These are phyloP conservation scores for Ornithoptera priamus DNA, from an alignment of 2,888 invertebrate species.

Conservation along the genomic window DNA sequence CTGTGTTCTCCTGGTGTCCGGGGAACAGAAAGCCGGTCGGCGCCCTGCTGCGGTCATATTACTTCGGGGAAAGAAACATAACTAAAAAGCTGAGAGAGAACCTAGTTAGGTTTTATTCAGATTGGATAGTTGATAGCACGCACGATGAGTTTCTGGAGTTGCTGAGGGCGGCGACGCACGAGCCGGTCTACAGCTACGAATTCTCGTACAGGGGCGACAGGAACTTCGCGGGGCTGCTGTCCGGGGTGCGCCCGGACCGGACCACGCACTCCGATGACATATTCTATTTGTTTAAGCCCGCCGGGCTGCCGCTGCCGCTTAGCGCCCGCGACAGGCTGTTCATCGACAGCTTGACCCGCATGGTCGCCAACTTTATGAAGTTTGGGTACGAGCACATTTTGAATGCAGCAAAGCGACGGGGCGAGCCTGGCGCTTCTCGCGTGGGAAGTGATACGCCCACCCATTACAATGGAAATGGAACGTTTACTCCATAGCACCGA, in stretches of 20 bases:
- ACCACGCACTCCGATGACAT: conserved; percentile 67
- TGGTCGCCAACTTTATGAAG: conserved; percentile 70
- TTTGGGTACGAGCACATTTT: conserved; percentile 46
- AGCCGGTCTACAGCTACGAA: conserved; percentile 61
- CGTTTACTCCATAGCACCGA: no score
- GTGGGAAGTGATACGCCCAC: no score
- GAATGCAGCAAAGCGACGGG: background rate
- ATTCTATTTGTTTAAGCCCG: conserved; percentile 69
- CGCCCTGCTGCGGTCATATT: conserved; percentile 51
- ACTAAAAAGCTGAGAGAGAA: conserved; percentile 42
- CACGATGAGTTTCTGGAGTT: conserved; percentile 54
- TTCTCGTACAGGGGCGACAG: conserved; percentile 63
- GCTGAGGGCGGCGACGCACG: conserved; percentile 48
- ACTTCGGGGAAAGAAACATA: conserved; percentile 52
- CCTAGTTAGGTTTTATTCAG: conserved; percentile 57
- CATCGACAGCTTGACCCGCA: conserved; percentile 57
- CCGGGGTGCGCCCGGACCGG: conserved; percentile 45
- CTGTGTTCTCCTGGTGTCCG: conserved; percentile 62
- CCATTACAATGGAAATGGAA: no score
- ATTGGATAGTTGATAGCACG: conserved; percentile 60
- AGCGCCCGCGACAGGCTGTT: conserved; percentile 48
- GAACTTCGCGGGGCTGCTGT: conserved; percentile 56
- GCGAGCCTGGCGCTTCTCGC: background rate
- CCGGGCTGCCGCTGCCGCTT: conserved; percentile 48
- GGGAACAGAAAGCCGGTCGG: conserved; percentile 51